These are phyloP conservation scores for Mastacembelus armatus DNA, from an alignment of 2,797 vertebrate genomes.

Conservation along the genomic window DNA sequence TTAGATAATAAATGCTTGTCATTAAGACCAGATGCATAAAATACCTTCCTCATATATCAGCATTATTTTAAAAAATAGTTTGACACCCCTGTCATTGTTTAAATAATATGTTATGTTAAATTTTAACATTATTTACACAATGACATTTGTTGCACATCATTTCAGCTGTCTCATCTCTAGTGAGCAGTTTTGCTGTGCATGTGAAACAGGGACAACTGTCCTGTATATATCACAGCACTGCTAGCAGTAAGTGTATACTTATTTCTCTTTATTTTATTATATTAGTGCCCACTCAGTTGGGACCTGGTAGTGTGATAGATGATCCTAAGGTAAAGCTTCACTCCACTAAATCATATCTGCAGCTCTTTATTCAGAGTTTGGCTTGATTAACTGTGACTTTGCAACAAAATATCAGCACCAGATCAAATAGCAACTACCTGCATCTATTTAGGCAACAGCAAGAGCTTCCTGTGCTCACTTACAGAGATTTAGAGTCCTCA, in stretches of 20 bases:
- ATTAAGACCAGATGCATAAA: not conserved
- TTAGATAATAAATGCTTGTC: too few relatives aligned
- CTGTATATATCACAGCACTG: not conserved
- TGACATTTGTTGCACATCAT: not conserved
- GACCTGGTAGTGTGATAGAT: not conserved
- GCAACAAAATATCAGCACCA: slow-evolving; percentile 2
- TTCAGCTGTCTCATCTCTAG: not conserved
- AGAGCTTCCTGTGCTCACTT: not conserved
- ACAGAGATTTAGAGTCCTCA: not conserved
- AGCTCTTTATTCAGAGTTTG: too few relatives aligned
- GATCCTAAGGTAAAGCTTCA: not conserved
- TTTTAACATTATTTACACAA: too few relatives aligned
- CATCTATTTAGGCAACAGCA: not conserved
- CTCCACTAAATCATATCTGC: slow-evolving; percentile 1
- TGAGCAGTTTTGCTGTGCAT: too few relatives aligned
- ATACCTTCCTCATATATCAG: not conserved
- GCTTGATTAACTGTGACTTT: too few relatives aligned
- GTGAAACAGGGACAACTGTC: slow-evolving; percentile 3
- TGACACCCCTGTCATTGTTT: not conserved
- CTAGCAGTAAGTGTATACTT: too few relatives aligned
- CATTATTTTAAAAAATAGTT: not conserved
- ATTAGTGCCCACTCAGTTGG: not conserved
- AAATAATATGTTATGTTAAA: not conserved
- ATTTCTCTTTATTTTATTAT: not conserved
- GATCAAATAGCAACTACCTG: too few relatives aligned